These are phyloP conservation scores for Tadarida brasiliensis DNA, from an alignment of 2,797 vertebrate species.

Conservation along the genomic window DNA sequence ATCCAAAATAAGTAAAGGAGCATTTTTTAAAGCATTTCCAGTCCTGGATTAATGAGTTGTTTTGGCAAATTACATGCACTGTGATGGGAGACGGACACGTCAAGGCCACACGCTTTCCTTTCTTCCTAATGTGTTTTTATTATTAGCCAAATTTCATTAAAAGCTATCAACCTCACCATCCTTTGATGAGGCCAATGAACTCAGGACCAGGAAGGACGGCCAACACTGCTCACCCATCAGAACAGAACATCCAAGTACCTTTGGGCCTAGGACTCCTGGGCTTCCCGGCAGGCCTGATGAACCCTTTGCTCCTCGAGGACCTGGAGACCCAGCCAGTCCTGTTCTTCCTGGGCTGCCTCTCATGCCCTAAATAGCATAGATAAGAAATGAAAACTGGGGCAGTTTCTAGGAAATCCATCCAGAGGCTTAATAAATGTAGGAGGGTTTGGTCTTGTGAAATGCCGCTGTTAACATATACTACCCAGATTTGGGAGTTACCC, in stretches of 20 bases:
- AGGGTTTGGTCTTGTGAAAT: background rate
- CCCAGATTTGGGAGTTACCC: background rate
- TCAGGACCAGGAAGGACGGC: background rate
- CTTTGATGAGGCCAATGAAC: slow-evolving; percentile 2
- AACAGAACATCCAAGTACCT: slow-evolving; percentile 87
- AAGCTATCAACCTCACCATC: background rate
- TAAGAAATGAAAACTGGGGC: slow-evolving; percentile 9
- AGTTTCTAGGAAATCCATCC: background rate
- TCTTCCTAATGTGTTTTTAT: background rate
- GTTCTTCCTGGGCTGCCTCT: slow-evolving; percentile 90
- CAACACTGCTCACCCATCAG: background rate
- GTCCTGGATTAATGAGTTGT: background rate
- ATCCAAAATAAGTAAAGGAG: background rate
- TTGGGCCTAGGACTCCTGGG: slow-evolving; percentile 91
- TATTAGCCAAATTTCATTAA: slow-evolving; percentile 8
- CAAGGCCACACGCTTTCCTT: background rate
- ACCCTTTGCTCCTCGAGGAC: slow-evolving; percentile 91
- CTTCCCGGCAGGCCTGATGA: slow-evolving; percentile 92
- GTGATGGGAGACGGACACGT: background rate
- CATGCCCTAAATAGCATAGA: slow-evolving; percentile 89
- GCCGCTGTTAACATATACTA: background rate
- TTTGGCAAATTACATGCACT: background rate
- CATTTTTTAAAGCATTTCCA: background rate
- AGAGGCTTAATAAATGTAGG: background rate
- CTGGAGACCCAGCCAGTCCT: slow-evolving; percentile 92